Evolutionary conservation across 2,888 invertebrate genomes (phyloP).

Genomic region (Chrysomela aeneicollis): DNA sequence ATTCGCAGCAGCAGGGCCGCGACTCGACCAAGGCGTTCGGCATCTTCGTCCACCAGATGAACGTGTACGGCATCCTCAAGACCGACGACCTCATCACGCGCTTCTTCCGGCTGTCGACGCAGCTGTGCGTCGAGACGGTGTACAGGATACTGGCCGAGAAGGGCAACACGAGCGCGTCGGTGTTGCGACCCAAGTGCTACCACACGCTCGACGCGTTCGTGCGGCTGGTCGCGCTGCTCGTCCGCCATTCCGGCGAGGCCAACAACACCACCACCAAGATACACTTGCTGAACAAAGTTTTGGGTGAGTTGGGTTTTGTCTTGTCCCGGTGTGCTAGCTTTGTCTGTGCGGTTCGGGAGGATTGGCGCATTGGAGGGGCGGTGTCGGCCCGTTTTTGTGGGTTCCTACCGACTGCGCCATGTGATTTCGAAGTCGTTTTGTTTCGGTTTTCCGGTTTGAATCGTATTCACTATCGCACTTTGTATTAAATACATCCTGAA

Average conservation of each 20-base stretch:
- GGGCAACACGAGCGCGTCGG: constrained; percentile 64
- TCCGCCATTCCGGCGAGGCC: constrained; percentile 91
- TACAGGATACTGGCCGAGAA: constrained; percentile 85
- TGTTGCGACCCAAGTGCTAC: constrained; percentile 90
- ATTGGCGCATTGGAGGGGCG: too few relatives aligned
- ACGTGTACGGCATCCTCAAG: constrained; percentile 93
- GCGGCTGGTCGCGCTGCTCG: constrained; percentile 90
- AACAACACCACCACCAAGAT: constrained; percentile 95
- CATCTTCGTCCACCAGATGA: constrained; percentile 96
- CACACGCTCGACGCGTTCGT: constrained; percentile 96
- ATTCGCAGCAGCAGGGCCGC: constrained; percentile 76
- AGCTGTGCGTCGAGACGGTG: constrained; percentile 94
- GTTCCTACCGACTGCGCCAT: too few relatives aligned
- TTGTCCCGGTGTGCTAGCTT: too few relatives aligned
- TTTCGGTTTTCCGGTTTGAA: too few relatives aligned
- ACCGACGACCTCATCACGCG: constrained; percentile 97
- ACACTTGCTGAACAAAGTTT: constrained; percentile 88
- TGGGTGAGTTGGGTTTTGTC: too few relatives aligned
- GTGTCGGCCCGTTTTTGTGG: too few relatives aligned
- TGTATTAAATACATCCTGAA: too few relatives aligned
- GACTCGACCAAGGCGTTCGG: constrained; percentile 92
- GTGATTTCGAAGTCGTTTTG: too few relatives aligned
- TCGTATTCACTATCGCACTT: too few relatives aligned
- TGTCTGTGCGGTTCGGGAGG: too few relatives aligned
- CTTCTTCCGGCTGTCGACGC: constrained; percentile 96